Evolutionary conservation across 2,113 vertebrate species (phyloP), one percentile per base, ranked within the genome.

Genomic region (Oreotrochilus melanogaster): DNA sequence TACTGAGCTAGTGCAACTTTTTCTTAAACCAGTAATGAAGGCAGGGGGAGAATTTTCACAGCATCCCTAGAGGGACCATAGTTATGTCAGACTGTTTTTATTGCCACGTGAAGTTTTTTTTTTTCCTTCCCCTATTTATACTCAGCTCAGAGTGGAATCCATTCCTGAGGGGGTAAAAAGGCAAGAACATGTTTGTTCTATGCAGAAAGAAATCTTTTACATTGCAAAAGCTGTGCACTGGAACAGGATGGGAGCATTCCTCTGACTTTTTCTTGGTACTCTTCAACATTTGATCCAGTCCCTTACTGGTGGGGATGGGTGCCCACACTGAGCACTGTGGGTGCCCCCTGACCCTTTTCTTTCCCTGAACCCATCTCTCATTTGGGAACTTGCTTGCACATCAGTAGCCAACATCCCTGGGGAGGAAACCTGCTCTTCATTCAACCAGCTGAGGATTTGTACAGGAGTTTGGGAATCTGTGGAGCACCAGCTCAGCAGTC

Each of bases 111-210:
- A 48, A 60, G 23, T 11, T 78, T 89, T 83, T 39, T 39, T 39
- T 39, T 39, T 39, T 11, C 12, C 78, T 87, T 80, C 28, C 42
- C 91, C 73, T 95, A n/a, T 89, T 95, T 92, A 18, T 92, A 61
- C n/a, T 64, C 79, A 93, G 35, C 31, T 93, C 11, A 0, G 64
- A 74, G n/a, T 67, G 33, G 67, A 94, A 83, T 64, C 78, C 11
- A 4, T 85, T 93, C 73, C 83, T 89, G 54, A 47, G 65, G 11
- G 42, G 28, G 27, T 47, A 9, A 7, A 88, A 92, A 89, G 53
- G 42, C 83, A 88, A 56, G 79, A 53, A 14, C 2, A 3, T 81
- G 50, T 91, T 95, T 86, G 51, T 87, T 76, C 92, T 37, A 42
- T 67, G 45, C 33, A 85, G 74, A 92, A 91, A 81, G 1, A 17